Base-by-base conservation (phyloP, 2,797 vertebrate genomes). In the Prunella strophiata region DNA sequence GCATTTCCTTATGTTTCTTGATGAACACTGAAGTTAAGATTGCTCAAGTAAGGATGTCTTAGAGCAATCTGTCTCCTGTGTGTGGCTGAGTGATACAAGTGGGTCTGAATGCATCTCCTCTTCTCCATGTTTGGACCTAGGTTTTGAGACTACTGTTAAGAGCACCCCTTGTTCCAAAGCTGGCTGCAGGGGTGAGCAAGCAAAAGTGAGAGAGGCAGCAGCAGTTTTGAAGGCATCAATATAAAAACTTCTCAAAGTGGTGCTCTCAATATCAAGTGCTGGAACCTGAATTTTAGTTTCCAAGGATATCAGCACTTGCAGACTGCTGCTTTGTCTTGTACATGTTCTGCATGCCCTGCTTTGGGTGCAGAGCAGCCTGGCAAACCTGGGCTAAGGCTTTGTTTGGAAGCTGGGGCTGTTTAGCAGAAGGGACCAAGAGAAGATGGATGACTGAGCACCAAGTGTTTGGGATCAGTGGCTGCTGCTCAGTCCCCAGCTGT, bases 381-480 rank as follows among this genome's bases (percentile, higher is more conserved):
- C 43, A 88, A 21, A 73, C 22, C 54, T 26, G 18, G 43, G 27
- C 57, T 70, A 29, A 34, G 38, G 85, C 52, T 91, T 83, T 91
- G 36, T 87, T 81, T 77, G 65, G 90, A 92, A 82, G 58, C 52
- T 55, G 54, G 13, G 57, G n/a, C 58, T 76, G 30, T 66, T 94
- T 51, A 92, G 63, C 68, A 86, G 70, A 54, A 79, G 67, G 62
- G 72, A 57, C 43, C 47, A 68, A 66, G 88, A 88, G 78, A 73
- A 51, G 72, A 84, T 75, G 73, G 91, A 88, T 74, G 75, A 27
- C 68, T 79, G 62, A 43, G 30, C 74, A 67, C 13, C 2, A 4
- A 42, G n/a, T 21, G 67, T 84, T 94, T 63, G 59, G 89, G 90
- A 80, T 96, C 82, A 78, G 51, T 42, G 80, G 38, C 78, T 96